A percentile compares a stretch with the other conserved stretches of the same genome.
phyloP scores from a whole-genome alignment of 2,797 vertebrate genomes.

The Allobates femoralis region DNA sequence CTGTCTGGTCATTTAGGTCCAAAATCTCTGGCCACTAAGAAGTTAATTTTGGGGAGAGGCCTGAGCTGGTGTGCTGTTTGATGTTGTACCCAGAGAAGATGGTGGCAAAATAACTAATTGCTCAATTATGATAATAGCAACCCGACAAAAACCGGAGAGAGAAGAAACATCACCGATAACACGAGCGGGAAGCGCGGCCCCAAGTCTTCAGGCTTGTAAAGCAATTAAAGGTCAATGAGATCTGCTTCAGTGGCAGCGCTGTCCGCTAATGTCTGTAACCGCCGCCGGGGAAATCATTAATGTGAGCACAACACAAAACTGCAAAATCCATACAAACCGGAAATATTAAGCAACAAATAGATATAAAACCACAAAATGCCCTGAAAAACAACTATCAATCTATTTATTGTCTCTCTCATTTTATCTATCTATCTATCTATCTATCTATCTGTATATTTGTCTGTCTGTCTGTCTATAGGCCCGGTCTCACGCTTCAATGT shows the following conservation, averaged over 20 bases:
- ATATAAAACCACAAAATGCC: not conserved
- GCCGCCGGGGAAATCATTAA: conserved; percentile 1
- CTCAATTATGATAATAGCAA: conserved; percentile 13
- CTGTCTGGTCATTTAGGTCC: too few relatives aligned
- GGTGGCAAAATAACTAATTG: not conserved
- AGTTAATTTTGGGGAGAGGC: not conserved
- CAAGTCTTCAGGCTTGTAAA: not conserved
- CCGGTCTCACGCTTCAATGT: too few relatives aligned
- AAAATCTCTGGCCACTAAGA: too few relatives aligned
- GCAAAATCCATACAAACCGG: not conserved
- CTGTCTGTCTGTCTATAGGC: too few relatives aligned
- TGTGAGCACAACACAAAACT: not conserved
- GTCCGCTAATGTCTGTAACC: not conserved
- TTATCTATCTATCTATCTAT: too few relatives aligned
- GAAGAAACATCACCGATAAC: not conserved
- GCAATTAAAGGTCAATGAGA: conserved; percentile 40
- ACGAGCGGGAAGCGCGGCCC: not conserved
- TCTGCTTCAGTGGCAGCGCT: not conserved
- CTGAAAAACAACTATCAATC: not conserved
- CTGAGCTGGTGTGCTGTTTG: not conserved
- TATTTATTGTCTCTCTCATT: too few relatives aligned
- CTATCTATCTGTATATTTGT: too few relatives aligned
- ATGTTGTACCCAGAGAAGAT: not conserved
- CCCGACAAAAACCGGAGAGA: not conserved
- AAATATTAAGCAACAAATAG: not conserved